These are phyloP conservation scores for Nibea coibor DNA, from an alignment of 2,113 vertebrate genomes.

Conservation along the genomic window DNA sequence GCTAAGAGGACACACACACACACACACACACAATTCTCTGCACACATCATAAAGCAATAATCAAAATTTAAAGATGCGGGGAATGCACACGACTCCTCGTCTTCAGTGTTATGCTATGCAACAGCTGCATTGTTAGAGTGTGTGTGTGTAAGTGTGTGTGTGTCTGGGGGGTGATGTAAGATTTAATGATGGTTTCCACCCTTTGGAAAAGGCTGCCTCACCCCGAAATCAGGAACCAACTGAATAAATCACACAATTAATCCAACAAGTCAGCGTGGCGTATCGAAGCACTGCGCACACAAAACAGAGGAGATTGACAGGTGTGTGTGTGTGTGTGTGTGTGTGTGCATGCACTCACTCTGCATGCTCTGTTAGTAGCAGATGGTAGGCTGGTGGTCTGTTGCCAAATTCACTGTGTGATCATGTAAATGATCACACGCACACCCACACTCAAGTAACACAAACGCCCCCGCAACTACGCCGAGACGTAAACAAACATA, in stretches of 20 bases:
- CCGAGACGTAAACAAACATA: slow-evolving; percentile 43
- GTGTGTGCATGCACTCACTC: slow-evolving; percentile 23
- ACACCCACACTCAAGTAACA: slow-evolving; percentile 55
- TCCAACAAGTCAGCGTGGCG: slow-evolving; percentile 64
- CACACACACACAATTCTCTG: background rate
- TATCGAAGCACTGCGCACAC: slow-evolving; percentile 41
- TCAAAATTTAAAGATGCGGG: slow-evolving; percentile 12
- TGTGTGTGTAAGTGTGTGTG: slow-evolving; percentile 1
- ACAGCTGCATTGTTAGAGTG: slow-evolving; percentile 36
- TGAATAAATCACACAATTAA: slow-evolving; percentile 71
- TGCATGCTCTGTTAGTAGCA: slow-evolving; percentile 66
- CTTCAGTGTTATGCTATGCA: slow-evolving; percentile 30
- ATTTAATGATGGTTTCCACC: slow-evolving; percentile 72
- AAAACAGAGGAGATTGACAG: slow-evolving; percentile 60
- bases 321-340: slow-evolving; percentile 10
- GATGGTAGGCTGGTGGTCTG: slow-evolving; percentile 71
- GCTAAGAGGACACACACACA: slow-evolving; percentile 42
- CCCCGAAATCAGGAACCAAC: slow-evolving; percentile 64
- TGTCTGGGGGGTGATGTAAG: slow-evolving; percentile 64
- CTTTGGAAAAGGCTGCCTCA: slow-evolving; percentile 56
- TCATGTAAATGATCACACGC: slow-evolving; percentile 73
- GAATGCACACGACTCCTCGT: slow-evolving; percentile 4
- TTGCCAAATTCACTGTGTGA: slow-evolving; percentile 76
- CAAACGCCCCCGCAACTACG: slow-evolving; percentile 32
- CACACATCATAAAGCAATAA: slow-evolving; percentile 25